Base-by-base conservation (phyloP, 2,113 vertebrate species). In the Corythornis vintsioides region DNA sequence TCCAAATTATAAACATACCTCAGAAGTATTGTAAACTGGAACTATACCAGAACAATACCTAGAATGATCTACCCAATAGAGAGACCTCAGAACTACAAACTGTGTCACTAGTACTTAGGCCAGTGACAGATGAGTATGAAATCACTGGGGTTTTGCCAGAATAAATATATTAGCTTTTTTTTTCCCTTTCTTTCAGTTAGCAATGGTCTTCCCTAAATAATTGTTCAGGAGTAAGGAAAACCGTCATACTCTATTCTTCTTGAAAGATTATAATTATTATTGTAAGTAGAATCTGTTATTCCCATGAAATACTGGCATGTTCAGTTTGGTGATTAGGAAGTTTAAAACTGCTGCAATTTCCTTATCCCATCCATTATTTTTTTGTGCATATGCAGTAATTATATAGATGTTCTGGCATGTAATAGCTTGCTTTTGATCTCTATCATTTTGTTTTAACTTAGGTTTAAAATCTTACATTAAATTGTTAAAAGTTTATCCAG, bases 191-290 rank as follows among this genome's bases (percentile, higher is more conserved):
- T 96, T 96, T 94, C 64, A 71, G 64, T 81, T 95, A 95, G 91
- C 81, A 92, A 21, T 94, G 87, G 83, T 96, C 79, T 94, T 90
- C 56, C 72, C 81, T 94, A 83, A 93, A 85, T 93, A 91, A 94
- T 94, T 95, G 80, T 76, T 97, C 83, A 95, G 93, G 74, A 93
- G 64, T 92, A 91, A 97, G 95, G 95, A 97, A 97, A 94, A 86
- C 92, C 28, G 40, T 96, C 94, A 96, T 90, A 67, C 76, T 96
- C 88, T 91, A 75, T 96, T 96, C 96, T 97, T 97, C 75, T 73
- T 83, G 66, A 91, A 92, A 96, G 59, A 86, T 87, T 94, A 26
- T 88, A 89, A 64, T 89, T 84, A 57, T 73, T 80, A 53, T 92
- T 94, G 57, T 86, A 84, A 93, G 77, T 89, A 90, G 86, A 91